These are phyloP conservation scores for Ailuropoda melanoleuca DNA, from an alignment of 2,113 vertebrate species.

Conservation along the genomic window DNA sequence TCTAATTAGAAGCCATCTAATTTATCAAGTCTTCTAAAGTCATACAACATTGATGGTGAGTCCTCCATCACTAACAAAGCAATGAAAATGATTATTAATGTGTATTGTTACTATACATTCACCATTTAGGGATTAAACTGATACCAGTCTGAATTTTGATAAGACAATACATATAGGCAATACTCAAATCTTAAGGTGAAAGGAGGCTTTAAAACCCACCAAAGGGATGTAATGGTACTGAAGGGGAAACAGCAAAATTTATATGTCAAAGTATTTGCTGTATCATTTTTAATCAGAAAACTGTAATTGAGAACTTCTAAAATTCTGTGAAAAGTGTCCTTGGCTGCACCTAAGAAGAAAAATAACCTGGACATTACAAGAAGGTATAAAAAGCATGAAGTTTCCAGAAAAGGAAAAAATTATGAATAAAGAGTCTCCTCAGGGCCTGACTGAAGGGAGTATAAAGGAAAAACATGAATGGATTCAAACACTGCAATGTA, in stretches of 20 bases:
- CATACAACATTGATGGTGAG: background rate
- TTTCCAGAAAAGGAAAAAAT: background rate
- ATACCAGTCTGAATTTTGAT: background rate
- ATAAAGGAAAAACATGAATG: background rate
- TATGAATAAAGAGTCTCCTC: background rate
- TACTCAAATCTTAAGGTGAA: background rate
- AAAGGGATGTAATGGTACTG: background rate
- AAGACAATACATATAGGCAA: background rate
- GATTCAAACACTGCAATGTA: background rate
- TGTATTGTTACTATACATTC: background rate
- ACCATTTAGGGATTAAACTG: background rate
- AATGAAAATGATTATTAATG: background rate
- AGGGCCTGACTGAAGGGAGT: background rate
- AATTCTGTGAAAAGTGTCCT: background rate
- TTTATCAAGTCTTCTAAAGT: conserved; percentile 6
- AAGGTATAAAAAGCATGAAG: conserved; percentile 7
- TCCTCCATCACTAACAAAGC: background rate
- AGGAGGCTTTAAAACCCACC: background rate
- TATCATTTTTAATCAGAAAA: conserved; percentile 16
- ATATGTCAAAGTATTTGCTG: background rate
- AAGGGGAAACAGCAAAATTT: background rate
- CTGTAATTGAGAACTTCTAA: conserved; percentile 8
- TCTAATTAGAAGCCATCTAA: background rate
- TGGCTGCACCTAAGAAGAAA: background rate
- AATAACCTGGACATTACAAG: background rate